These are phyloP conservation scores for Poeciliopsis retropinna DNA, from an alignment of 2,113 vertebrate species.

Conservation along the genomic window DNA sequence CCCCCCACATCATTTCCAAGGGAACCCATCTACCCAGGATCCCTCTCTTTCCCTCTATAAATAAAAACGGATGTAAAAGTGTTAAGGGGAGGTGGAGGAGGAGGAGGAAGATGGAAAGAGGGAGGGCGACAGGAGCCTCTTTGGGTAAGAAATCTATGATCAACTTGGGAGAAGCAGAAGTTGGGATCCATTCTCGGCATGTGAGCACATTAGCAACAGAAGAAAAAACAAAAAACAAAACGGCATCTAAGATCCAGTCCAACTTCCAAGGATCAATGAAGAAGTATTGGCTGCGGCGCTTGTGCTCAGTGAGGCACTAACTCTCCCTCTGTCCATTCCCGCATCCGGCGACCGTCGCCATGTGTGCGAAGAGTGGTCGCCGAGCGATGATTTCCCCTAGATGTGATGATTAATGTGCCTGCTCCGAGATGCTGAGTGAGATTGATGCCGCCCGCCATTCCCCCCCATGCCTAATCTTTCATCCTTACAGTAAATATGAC, in stretches of 20 bases:
- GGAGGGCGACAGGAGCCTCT: slow-evolving; percentile 16
- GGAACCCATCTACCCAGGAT: slow-evolving; percentile 42
- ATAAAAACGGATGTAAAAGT: slow-evolving; percentile 25
- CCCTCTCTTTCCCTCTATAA: slow-evolving; percentile 30
- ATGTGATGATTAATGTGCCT: slow-evolving; percentile 77
- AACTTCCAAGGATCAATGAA: slow-evolving; percentile 65
- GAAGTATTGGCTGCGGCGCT: slow-evolving; percentile 52
- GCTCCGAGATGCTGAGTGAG: slow-evolving; percentile 78
- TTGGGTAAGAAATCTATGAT: slow-evolving; percentile 9
- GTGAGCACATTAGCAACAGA: slow-evolving; percentile 62
- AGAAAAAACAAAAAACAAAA: slow-evolving; percentile 15
- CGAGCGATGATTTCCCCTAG: slow-evolving; percentile 57
- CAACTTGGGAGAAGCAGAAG: slow-evolving; percentile 18
- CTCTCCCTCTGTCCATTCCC: slow-evolving; percentile 69
- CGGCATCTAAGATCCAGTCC: slow-evolving; percentile 43
- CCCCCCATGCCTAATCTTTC: slow-evolving; percentile 79
- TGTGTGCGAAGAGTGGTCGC: slow-evolving; percentile 52
- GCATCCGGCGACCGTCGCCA: slow-evolving; percentile 43
- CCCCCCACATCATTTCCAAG: slow-evolving; percentile 45
- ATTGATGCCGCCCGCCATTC: slow-evolving; percentile 77
- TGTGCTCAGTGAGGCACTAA: slow-evolving; percentile 70
- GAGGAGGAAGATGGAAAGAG: not conserved
- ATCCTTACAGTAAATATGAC: slow-evolving; percentile 83
- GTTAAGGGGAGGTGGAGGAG: not conserved
- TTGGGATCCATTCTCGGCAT: slow-evolving; percentile 33